Evolutionary conservation across 2,888 invertebrate genomes (phyloP).

Genomic region (Xylocampa areola): DNA sequence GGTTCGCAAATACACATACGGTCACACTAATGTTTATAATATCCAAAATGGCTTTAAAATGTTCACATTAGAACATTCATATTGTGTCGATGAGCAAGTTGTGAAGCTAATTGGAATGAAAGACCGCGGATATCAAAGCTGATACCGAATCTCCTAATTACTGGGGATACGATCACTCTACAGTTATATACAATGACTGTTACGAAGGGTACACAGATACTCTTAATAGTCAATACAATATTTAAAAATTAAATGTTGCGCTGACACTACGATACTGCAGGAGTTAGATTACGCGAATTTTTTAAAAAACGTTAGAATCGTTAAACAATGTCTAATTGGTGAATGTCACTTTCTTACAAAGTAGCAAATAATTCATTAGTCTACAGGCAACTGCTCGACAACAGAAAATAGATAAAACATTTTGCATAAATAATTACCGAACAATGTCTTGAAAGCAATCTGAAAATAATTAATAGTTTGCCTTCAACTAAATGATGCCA

Average conservation of each 20-base stretch:
- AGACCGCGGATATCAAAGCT: constrained; percentile 79
- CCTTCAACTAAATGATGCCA: constrained; percentile 44
- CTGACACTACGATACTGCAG: constrained; percentile 52
- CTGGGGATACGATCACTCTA: constrained; percentile 84
- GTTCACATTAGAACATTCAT: constrained; percentile 85
- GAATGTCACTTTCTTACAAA: constrained; percentile 64
- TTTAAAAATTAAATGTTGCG: constrained; percentile 57
- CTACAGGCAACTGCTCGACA: constrained; percentile 58
- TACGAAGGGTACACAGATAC: constrained; percentile 77
- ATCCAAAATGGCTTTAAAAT: constrained; percentile 85
- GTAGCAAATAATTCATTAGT: constrained; percentile 48
- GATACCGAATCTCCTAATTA: constrained; percentile 81
- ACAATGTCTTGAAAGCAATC: constrained; percentile 74
- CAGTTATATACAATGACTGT: constrained; percentile 83
- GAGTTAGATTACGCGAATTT: constrained; percentile 49
- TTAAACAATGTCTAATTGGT: constrained; percentile 81
- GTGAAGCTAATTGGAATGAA: constrained; percentile 84
- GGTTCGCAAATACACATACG: constrained; percentile 83
- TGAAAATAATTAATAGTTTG: constrained; percentile 56
- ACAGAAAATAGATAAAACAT: constrained; percentile 63
- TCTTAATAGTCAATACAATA: constrained; percentile 72
- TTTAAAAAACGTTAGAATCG: constrained; percentile 57
- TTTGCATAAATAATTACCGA: constrained; percentile 67
- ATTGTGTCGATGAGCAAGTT: constrained; percentile 78
- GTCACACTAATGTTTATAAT: constrained; percentile 83